Evolutionary conservation across 2,113 vertebrate species (phyloP).

Genomic region (Panurus biarmicus): DNA sequence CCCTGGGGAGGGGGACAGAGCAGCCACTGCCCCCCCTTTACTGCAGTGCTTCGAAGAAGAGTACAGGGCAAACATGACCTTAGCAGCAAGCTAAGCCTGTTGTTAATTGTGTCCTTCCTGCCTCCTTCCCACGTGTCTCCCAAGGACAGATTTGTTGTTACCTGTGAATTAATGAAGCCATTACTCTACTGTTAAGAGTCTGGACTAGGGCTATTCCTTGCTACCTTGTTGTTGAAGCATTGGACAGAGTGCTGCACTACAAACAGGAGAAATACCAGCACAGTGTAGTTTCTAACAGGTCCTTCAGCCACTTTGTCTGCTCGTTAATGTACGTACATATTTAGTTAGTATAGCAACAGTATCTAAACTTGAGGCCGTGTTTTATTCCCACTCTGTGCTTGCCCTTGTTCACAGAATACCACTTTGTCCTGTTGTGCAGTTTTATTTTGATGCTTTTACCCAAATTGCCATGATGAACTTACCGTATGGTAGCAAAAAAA

Average conservation of each 20-base stretch:
- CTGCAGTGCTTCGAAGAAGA: constrained; percentile 9
- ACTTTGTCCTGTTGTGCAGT: not conserved
- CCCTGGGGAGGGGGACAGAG: not conserved
- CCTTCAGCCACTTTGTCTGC: not conserved
- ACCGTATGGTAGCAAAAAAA: not conserved
- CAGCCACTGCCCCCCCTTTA: not conserved
- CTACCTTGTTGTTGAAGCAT: not conserved
- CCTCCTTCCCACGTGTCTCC: not conserved
- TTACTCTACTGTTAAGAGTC: not conserved
- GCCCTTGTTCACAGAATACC: not conserved
- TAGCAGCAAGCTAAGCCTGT: constrained; percentile 9
- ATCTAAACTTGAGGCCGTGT: not conserved
- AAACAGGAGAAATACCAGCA: not conserved
- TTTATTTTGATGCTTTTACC: constrained; percentile 8
- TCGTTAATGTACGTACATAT: not conserved
- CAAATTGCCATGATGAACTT: not conserved
- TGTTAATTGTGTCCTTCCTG: not conserved
- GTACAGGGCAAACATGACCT: constrained; percentile 12
- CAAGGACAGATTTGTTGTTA: not conserved
- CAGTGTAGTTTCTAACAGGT: not conserved
- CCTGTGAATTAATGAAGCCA: not conserved
- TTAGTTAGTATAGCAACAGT: not conserved
- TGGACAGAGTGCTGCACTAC: not conserved
- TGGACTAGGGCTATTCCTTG: not conserved
- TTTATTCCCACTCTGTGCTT: not conserved